These are phyloP conservation scores for Lepidurus apus DNA, from an alignment of 1,140 invertebrate species.

Conservation along the genomic window DNA sequence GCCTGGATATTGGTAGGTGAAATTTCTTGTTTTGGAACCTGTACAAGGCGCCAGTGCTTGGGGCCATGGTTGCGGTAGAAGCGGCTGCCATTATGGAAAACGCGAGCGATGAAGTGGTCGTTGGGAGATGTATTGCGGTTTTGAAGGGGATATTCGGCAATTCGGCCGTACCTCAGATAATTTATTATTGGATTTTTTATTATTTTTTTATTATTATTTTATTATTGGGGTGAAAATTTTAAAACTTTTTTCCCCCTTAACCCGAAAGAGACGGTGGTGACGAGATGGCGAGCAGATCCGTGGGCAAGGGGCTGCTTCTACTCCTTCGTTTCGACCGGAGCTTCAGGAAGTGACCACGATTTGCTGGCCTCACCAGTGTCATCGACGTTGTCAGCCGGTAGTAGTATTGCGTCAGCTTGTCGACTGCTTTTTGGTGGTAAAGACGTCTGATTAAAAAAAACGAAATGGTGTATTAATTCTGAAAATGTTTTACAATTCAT, in stretches of 20 bases:
- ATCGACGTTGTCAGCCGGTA: no score
- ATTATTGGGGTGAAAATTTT: no score
- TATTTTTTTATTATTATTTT: no score
- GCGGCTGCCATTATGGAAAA: slow-evolving; percentile 96
- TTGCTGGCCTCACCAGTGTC: slow-evolving; percentile 83
- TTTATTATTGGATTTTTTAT: not conserved
- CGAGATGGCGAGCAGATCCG: slow-evolving; percentile 92
- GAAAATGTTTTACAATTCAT: slow-evolving; percentile 45
- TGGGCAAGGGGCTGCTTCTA: slow-evolving; percentile 94
- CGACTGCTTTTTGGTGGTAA: slow-evolving; percentile 62
- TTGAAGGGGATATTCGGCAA: slow-evolving; percentile 91
- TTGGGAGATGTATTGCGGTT: slow-evolving; percentile 87
- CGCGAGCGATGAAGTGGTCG: slow-evolving; percentile 94
- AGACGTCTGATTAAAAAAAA: no score
- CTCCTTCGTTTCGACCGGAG: slow-evolving; percentile 94
- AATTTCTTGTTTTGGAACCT: slow-evolving; percentile 98
- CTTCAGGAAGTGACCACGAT: slow-evolving; percentile 98
- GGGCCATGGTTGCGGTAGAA: slow-evolving; percentile 92
- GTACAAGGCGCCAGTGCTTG: slow-evolving; percentile 87
- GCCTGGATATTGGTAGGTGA: slow-evolving; percentile 53
- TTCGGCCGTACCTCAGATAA: slow-evolving; percentile 71
- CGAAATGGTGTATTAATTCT: no score
- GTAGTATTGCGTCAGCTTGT: slow-evolving; percentile 44
- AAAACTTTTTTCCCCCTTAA: no score
- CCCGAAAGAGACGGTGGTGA: slow-evolving; percentile 95